phyloP scores from a whole-genome alignment of 2,113 vertebrate genomes.

The Carassius gibelio region DNA sequence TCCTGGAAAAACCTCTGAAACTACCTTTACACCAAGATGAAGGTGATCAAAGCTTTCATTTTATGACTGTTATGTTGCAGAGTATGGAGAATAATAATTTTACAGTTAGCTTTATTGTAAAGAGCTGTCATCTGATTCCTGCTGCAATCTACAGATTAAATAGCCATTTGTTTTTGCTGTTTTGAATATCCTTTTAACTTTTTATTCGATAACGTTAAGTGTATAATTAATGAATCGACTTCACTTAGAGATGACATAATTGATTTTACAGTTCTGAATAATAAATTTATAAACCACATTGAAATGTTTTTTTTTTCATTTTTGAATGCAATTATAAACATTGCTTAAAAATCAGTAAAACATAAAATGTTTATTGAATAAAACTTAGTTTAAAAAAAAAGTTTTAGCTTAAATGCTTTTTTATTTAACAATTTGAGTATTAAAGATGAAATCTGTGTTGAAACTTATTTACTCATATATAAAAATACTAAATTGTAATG shows the following conservation, averaged over 20 bases:
- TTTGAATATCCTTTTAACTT: neutral
- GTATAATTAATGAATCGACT: too few relatives aligned
- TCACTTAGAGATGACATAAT: too few relatives aligned
- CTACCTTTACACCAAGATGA: conserved; percentile 84
- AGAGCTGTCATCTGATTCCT: neutral
- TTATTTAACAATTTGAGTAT: neutral
- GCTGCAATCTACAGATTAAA: neutral
- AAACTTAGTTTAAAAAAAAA: too few relatives aligned
- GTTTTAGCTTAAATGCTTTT: too few relatives aligned
- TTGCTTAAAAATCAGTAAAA: neutral
- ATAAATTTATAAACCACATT: neutral
- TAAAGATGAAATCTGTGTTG: neutral
- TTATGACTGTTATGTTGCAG: neutral
- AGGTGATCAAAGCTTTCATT: conserved; percentile 71
- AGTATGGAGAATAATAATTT: neutral
- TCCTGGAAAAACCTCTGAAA: conserved; percentile 88
- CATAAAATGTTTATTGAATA: neutral
- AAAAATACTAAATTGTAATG: neutral
- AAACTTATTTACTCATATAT: neutral
- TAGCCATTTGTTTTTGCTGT: neutral
- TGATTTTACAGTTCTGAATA: neutral
- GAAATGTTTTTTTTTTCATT: neutral
- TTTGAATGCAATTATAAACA: too few relatives aligned
- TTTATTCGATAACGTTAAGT: neutral
- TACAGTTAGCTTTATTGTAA: neutral